Base-by-base conservation (phyloP, 1,140 invertebrate genomes). In the Rhyzopertha dominica region DNA sequence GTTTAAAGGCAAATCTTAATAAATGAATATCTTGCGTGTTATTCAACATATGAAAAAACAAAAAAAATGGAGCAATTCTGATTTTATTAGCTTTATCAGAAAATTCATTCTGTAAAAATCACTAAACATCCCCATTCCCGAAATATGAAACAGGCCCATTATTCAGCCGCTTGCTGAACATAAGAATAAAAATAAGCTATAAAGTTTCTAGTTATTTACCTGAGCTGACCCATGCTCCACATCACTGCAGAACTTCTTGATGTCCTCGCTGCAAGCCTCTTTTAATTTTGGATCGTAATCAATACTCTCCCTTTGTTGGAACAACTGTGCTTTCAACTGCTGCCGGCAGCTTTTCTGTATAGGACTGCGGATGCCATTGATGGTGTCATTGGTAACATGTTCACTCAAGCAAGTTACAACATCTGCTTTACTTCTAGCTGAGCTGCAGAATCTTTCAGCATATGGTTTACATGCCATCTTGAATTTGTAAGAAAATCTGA, bases 331-430 rank as follows among this genome's bases (percentile, higher is more conserved):
- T 61, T 79, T 84, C 30, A 98, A 68, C 66, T 97, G 91, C 59
- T 89, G 85, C 19, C 90, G 77, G 63, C 94, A 97, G 14, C 87
- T 80, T 62, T 84, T 88, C 5, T 83, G 78, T 52, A 98, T 82
- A 53, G 81, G 77, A 51, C 85, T 87, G 37, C 82, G 80, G 17
- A 78, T 78, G 31, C 85, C 82, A 14, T 73, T 71, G 18, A 97
- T 76, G 22, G 92, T 93, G 61, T 95, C 91, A 63, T 94, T 90
- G 41, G 87, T 76, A 20, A 96, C 84, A 47, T 86, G 81, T 65
- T 88, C 83, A 70, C 92, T 96, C 10, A 98, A 74, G 68, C 95
- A 98, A 29, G 79, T 76, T 7, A 98, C 85, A 7, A 98, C 90
- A 56, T 94, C 85, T 29, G 78, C 78, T 68, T 91, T 95, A n/a